Conservation (phyloP, 2,888 invertebrate species). For the Oligia strigilis region DNA sequence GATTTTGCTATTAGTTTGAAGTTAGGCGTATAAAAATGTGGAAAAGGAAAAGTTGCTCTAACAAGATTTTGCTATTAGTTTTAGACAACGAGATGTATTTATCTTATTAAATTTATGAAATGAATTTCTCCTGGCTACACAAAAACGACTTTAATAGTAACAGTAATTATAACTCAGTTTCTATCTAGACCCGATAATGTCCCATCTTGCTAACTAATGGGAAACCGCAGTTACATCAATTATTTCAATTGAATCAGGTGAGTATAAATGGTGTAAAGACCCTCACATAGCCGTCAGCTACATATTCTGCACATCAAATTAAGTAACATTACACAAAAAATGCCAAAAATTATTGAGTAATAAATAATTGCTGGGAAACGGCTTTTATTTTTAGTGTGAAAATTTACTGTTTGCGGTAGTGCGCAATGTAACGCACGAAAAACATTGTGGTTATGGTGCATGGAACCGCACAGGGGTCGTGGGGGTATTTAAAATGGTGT, state of each 20-base stretch:
- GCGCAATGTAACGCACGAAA: no score
- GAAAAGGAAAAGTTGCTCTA: constrained; percentile 1
- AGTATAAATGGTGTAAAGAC: background rate
- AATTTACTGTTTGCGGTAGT: no score
- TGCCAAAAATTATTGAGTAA: no score
- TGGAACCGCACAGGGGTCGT: no score
- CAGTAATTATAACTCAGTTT: background rate
- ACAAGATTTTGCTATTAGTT: background rate
- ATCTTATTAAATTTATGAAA: background rate
- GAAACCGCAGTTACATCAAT: background rate
- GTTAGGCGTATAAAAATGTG: constrained; percentile 44
- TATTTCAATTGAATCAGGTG: background rate
- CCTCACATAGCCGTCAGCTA: no score
- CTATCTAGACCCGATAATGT: background rate
- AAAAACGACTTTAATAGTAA: background rate
- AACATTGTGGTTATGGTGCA: no score
- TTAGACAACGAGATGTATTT: background rate
- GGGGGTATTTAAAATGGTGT: no score
- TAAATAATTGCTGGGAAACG: no score
- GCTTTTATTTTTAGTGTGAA: no score
- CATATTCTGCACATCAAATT: no score
- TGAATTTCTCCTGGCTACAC: background rate
- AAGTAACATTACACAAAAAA: no score
- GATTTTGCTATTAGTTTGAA: constrained; percentile 50
- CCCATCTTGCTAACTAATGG: background rate